Evolutionary conservation across 2,888 invertebrate genomes (phyloP), one percentile per base, ranked within the genome.

Genomic region (Dendrolimus pini): DNA sequence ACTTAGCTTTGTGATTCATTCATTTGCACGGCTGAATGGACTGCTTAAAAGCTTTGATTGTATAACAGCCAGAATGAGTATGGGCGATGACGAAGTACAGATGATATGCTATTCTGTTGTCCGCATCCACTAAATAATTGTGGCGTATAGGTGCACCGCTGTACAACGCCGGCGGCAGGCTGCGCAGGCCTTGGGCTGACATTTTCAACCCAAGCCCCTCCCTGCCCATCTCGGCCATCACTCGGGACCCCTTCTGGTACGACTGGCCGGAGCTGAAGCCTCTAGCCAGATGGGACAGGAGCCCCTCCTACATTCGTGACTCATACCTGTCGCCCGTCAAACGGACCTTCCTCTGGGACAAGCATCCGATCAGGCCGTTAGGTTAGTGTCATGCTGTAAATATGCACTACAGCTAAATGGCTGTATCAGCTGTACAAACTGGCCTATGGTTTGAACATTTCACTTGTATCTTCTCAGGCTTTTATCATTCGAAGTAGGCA

Each of bases 171-270:
- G 94, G 94, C 67, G 93, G 93, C 66, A 83, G 92, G 70, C 83
- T 89, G 70, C 92, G 93, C 83, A 80, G 88, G 76, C 91, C 91
- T 54, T 91, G 91, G 91, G 85, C 92, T 83, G 94, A 95, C 83
- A 92, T 97, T 82, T 92, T 96, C 86, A 95, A 96, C 89, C 96
- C 97, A 66, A 94, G 94, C 75, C 94, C 95, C 58, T 92, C 92
- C 75, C 91, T 95, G 76, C 96, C 96, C 61, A 92, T 95, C 81
- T 95, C 95, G 73, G 93, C 95, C 70, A 94, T 96, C 85, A 94
- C 94, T 70, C 94, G 96, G 82, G 96, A 97, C 92, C 96, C 96
- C 75, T 97, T 96, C 95, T 97, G 96, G 97, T 94, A 94, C 93
- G 94, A 94, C 87, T 89, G 95, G 88, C 96, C 96, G 71, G 94